Evolutionary conservation across 2,888 invertebrate species (phyloP).

Genomic region (Morpho helenor): DNA sequence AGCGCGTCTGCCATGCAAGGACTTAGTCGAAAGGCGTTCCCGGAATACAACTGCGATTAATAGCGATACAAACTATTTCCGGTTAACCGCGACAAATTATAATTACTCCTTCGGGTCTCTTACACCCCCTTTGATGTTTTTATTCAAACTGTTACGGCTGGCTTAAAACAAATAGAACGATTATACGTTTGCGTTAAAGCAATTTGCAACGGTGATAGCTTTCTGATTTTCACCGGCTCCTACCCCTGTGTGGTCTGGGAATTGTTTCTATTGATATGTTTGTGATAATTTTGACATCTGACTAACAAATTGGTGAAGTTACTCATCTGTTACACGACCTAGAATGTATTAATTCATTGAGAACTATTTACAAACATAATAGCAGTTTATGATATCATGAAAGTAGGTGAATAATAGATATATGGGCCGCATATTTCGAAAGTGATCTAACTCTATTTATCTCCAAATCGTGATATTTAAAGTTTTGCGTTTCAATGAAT

Average conservation of each 20-base stretch:
- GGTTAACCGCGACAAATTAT: slow-evolving; percentile 74
- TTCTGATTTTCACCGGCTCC: slow-evolving; percentile 60
- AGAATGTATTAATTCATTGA: too few species aligned
- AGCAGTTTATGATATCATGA: too few species aligned
- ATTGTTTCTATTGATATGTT: slow-evolving; percentile 47
- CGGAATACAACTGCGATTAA: slow-evolving; percentile 66
- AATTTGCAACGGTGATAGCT: slow-evolving; percentile 74
- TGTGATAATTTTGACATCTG: slow-evolving; percentile 25
- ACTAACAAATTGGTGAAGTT: neutral
- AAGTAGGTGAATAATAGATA: too few species aligned
- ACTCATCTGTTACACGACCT: too few species aligned
- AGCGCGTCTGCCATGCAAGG: slow-evolving; percentile 5
- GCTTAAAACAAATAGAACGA: slow-evolving; percentile 78
- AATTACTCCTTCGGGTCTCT: slow-evolving; percentile 73
- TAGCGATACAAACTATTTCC: slow-evolving; percentile 76
- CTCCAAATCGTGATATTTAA: too few species aligned
- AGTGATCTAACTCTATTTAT: too few species aligned
- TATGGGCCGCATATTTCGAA: too few species aligned
- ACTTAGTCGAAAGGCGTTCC: slow-evolving; percentile 44
- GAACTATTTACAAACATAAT: too few species aligned
- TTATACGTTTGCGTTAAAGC: slow-evolving; percentile 75
- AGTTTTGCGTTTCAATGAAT: too few species aligned
- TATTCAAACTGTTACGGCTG: slow-evolving; percentile 72
- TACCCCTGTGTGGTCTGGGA: slow-evolving; percentile 67
- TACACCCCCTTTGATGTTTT: slow-evolving; percentile 77